Evolutionary conservation across 2,797 vertebrate genomes (phyloP).

Genomic region (Hemitrygon akajei): DNA sequence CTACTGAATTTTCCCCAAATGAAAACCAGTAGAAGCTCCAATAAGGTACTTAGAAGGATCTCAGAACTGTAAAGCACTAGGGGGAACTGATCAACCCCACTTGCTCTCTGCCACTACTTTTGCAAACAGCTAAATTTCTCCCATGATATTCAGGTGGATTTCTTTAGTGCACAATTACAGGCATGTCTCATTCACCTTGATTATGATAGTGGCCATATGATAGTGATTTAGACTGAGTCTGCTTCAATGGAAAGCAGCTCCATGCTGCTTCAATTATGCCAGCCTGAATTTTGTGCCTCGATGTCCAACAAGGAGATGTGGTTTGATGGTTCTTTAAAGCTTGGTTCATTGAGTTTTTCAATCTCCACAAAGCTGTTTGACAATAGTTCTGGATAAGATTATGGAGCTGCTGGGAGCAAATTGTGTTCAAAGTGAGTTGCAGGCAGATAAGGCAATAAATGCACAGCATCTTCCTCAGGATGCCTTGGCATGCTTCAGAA

Average conservation of each 20-base stretch:
- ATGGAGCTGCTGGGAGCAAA: background rate
- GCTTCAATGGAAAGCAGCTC: background rate
- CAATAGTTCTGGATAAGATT: background rate
- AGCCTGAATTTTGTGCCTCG: background rate
- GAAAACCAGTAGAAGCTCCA: background rate
- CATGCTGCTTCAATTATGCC: background rate
- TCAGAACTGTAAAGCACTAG: background rate
- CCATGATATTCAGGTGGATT: background rate
- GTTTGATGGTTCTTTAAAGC: background rate
- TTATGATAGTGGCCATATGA: background rate
- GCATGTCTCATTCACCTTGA: background rate
- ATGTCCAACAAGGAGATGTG: background rate
- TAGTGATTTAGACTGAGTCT: background rate
- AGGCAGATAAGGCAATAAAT: background rate
- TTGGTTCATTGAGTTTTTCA: background rate
- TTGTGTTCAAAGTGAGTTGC: background rate
- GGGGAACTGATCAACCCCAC: background rate
- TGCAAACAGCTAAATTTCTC: background rate
- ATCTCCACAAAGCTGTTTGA: background rate
- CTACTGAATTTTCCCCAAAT: background rate
- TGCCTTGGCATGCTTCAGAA: background rate
- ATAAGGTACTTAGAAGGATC: background rate
- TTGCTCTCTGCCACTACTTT: background rate
- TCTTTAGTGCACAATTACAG: background rate
- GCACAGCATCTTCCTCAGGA: background rate